phyloP scores from a whole-genome alignment of 2,888 invertebrate species.

The Hypolimnas misippus region DNA sequence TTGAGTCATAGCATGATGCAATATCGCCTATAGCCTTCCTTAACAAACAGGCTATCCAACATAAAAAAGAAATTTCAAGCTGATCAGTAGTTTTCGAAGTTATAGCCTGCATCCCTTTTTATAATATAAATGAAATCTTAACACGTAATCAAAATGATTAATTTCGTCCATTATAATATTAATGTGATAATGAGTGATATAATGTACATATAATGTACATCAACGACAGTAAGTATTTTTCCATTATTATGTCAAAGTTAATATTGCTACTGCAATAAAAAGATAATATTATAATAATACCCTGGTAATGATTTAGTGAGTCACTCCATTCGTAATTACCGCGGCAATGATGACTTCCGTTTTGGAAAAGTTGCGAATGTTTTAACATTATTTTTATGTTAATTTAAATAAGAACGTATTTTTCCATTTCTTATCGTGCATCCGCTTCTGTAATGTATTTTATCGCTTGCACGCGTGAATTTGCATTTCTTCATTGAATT shows the following conservation, averaged over 20 bases:
- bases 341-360: slow-evolving; percentile 6
- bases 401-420: slow-evolving; percentile 8
- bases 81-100: too few species aligned
- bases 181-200: too few species aligned
- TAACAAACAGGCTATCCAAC: too few species aligned
- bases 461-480: slow-evolving; percentile 3
- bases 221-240: not conserved
- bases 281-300: too few species aligned
- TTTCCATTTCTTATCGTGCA: slow-evolving; percentile 12
- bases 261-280: not conserved
- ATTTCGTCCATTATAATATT: too few species aligned
- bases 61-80: too few species aligned
- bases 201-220: too few species aligned
- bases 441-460: slow-evolving; percentile 16
- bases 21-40: too few species aligned
- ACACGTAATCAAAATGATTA: too few species aligned
- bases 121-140: too few species aligned
- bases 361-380: slow-evolving; percentile 8
- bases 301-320: slow-evolving; percentile 3
- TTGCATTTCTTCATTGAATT: slow-evolving; percentile 15
- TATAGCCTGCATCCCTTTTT: too few species aligned
- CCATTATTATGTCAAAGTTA: not conserved
- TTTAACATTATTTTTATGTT: slow-evolving; percentile 4
- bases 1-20: too few species aligned
- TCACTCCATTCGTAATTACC: not conserved